Base-by-base conservation (phyloP, 2,113 vertebrate genomes). In the Laticauda colubrina region DNA sequence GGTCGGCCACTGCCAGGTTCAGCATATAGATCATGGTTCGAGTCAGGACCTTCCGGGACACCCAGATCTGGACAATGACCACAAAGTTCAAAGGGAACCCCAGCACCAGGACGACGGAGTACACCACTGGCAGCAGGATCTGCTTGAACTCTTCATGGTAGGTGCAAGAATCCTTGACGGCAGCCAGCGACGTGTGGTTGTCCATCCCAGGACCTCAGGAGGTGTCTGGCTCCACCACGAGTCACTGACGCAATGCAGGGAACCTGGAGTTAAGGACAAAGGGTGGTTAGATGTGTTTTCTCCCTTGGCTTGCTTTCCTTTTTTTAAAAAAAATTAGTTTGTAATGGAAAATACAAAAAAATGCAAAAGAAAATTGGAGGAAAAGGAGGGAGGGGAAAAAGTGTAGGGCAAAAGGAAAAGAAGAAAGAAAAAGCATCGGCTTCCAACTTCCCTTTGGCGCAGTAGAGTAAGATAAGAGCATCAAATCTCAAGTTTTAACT, bases 121-220 rank as follows among this genome's bases (percentile, higher is more conserved):
- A 99, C 87, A 99, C 98, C 1, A 97, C 90, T 0, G 99, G 98
- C 24, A 99, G 98, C 34, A 99, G 96, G 12, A 98, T 96, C 14
- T 98, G 98, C 96, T 99, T 99, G 94, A 99, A 99, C 94, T 99
- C 98, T 89, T 99, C 99, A 0, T 97, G 98, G 94, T 98, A 99
- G 87, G 98, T 99, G 93, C 99, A 99, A 0, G 97, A 97, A 26
- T 95, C 97, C 57, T 88, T 75, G 4, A 1, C 94, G 0, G 29
- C 9, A 0, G 0, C 0, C 0, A 24, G 14, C 0, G 23, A n/a
- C 0, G 97, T 97, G 48, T 92, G 0, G 94, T 97, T 98, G 94
- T 94, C 61, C 93, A 94, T 93, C 43, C 5, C n/a, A 1, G 1
- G 26, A 0, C 4, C 4, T 15, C 43, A 0, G 20, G 88, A 0